Conservation (phyloP, 2,797 vertebrate species). For the Numenius phaeopus region DNA sequence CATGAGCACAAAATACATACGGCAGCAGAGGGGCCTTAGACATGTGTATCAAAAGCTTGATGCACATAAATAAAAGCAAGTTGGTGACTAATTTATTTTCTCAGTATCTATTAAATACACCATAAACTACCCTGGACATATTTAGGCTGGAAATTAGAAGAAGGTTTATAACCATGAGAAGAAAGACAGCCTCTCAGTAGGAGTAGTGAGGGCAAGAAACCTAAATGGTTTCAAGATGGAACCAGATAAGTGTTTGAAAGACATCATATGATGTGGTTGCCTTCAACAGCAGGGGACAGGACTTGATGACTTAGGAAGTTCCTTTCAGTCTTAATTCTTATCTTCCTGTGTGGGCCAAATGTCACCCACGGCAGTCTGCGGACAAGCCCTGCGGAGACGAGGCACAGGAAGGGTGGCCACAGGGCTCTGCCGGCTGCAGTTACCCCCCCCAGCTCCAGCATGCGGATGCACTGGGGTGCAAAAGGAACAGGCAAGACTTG, state of each 20-base stretch:
- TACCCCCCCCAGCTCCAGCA: not conserved
- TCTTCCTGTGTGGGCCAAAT: slow-evolving; percentile 67
- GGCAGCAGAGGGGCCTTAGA: not conserved
- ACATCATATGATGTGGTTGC: slow-evolving; percentile 60
- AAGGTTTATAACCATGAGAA: slow-evolving; percentile 60
- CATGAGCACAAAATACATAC: not conserved
- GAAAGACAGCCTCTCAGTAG: slow-evolving; percentile 68
- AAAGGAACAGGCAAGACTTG: not conserved
- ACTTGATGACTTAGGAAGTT: slow-evolving; percentile 70
- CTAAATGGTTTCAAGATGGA: slow-evolving; percentile 70
- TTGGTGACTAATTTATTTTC: slow-evolving; percentile 57
- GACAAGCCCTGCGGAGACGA: fast-evolving
- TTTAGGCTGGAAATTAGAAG: slow-evolving; percentile 65
- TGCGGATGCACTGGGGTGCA: fast-evolving
- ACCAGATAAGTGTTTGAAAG: slow-evolving; percentile 59
- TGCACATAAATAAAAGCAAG: slow-evolving; percentile 50
- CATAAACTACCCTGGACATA: slow-evolving; percentile 19
- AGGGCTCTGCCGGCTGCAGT: not conserved
- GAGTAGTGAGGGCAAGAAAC: slow-evolving; percentile 62
- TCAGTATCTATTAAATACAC: slow-evolving; percentile 50
- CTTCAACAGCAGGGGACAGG: slow-evolving; percentile 63
- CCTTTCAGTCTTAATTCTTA: slow-evolving; percentile 64
- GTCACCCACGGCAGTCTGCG: not conserved
- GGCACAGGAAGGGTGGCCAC: not conserved
- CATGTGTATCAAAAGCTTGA: slow-evolving; percentile 7